Evolutionary conservation across 2,797 vertebrate genomes (phyloP).

Genomic region (Caiman crocodilus): DNA sequence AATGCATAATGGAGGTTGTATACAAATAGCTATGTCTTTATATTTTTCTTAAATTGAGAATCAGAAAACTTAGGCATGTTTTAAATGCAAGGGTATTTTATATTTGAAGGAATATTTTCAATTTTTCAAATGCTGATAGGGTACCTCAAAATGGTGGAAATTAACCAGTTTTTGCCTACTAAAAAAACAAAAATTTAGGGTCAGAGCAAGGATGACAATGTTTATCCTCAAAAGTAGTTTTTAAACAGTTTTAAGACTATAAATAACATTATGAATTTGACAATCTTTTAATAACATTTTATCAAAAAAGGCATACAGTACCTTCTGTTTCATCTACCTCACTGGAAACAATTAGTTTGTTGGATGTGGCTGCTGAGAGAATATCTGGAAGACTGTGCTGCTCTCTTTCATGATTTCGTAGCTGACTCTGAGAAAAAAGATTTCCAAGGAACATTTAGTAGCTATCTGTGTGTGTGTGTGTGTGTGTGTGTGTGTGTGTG

Average conservation of each 20-base stretch:
- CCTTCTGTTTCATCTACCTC: constrained; percentile 85
- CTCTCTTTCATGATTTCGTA: constrained; percentile 93
- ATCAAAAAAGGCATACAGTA: constrained; percentile 72
- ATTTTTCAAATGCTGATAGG: neutral
- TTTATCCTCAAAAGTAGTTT: neutral
- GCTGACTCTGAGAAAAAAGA: constrained; percentile 87
- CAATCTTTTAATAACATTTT: neutral
- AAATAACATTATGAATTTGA: neutral
- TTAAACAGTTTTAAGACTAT: neutral
- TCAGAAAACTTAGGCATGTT: too few relatives aligned
- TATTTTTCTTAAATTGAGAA: too few relatives aligned
- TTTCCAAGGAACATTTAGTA: neutral
- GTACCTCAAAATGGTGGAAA: neutral
- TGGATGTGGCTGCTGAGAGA: constrained; percentile 73
- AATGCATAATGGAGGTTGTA: too few relatives aligned
- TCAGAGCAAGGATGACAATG: neutral
- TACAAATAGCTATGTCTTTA: too few relatives aligned
- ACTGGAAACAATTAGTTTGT: constrained; percentile 67
- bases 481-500: too few relatives aligned
- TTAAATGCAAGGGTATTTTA: too few relatives aligned
- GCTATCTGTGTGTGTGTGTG: too few relatives aligned
- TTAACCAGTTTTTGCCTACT: neutral
- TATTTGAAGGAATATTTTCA: too few relatives aligned
- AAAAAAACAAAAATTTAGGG: neutral
- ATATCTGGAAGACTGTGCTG: constrained; percentile 85